phyloP scores from a whole-genome alignment of 2,888 invertebrate species.

The Netelia inedita region DNA sequence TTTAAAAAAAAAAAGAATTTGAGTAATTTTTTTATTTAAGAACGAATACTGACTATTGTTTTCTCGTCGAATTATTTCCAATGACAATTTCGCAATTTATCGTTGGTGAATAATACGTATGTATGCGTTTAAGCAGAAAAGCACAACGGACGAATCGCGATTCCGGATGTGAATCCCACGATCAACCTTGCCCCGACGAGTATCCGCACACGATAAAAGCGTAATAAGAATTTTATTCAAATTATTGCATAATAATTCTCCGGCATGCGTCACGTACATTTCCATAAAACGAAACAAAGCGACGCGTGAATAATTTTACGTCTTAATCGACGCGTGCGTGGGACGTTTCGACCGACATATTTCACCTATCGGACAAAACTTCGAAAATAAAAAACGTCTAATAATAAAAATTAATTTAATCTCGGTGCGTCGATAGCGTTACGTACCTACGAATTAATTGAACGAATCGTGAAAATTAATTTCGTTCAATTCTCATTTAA shows the following conservation, averaged over 20 bases:
- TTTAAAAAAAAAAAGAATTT: not conserved
- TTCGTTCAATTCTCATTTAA: conserved; percentile 3
- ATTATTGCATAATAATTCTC: conserved; percentile 39
- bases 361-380: not conserved
- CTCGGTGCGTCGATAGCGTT: too few species aligned
- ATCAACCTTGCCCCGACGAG: conserved; percentile 56
- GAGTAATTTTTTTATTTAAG: not conserved
- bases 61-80: not conserved
- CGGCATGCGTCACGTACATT: conserved; percentile 35
- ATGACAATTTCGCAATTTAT: too few species aligned
- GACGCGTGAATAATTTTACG: conserved; percentile 43
- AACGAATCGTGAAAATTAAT: conserved; percentile 21
- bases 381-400: conserved; percentile 16
- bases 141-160: conserved; percentile 20
- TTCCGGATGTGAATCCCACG: conserved; percentile 59
- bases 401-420: conserved; percentile 49
- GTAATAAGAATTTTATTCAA: conserved; percentile 47
- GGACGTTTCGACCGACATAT: conserved; percentile 27
- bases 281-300: conserved; percentile 23
- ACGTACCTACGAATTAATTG: too few species aligned
- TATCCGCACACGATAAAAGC: conserved; percentile 17
- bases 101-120: too few species aligned
- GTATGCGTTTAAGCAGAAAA: not conserved
- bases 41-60: not conserved
- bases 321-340: conserved; percentile 2